Conservation (phyloP, 2,888 invertebrate species). For the Julus scanicus region DNA sequence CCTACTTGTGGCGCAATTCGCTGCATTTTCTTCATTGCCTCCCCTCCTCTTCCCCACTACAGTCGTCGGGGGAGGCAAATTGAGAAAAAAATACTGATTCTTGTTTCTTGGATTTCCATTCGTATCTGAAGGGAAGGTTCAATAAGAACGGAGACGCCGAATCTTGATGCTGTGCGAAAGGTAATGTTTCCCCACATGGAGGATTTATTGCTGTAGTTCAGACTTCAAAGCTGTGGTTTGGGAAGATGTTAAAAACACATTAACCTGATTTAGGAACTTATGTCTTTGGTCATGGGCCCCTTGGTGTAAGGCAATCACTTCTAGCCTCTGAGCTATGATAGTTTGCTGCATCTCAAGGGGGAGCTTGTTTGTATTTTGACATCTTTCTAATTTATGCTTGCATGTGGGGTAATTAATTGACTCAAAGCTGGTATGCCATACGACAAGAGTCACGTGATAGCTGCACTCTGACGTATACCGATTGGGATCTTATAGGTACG, state of each 20-base stretch:
- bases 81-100: conserved; percentile 1
- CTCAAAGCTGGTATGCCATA: no score
- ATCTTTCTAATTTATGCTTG: no score
- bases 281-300: background rate
- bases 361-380: background rate
- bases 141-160: background rate
- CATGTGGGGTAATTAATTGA: no score
- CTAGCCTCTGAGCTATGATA: background rate
- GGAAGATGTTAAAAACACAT: background rate
- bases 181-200: background rate
- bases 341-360: background rate
- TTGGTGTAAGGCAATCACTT: background rate
- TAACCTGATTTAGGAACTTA: background rate
- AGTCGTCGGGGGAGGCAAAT: background rate
- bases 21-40: background rate
- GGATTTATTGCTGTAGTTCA: conserved; percentile 3
- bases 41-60: background rate
- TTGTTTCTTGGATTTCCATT: background rate
- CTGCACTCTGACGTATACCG: no score
- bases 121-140: background rate
- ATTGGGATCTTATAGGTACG: no score
- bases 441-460: no score
- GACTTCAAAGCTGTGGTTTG: background rate
- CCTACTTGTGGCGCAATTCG: conserved; percentile 41
- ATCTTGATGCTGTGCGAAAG: background rate